Evolutionary conservation across 2,113 vertebrate species (phyloP).

Genomic region (Promerops cafer): DNA sequence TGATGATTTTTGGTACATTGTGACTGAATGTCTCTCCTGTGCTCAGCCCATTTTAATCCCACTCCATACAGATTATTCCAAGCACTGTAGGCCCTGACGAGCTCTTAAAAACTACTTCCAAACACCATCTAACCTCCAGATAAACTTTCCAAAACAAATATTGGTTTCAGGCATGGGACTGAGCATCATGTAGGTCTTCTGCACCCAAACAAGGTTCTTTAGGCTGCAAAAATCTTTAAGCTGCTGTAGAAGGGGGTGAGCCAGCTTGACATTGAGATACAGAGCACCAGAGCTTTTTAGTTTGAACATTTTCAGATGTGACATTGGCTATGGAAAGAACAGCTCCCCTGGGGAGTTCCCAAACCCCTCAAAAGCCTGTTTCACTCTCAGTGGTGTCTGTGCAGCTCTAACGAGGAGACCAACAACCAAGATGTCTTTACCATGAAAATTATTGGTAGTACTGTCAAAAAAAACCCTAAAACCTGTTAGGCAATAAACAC

Average conservation of each 20-base stretch:
- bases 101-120: neutral
- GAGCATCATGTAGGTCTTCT: neutral
- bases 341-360: neutral
- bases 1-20: neutral
- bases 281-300: neutral
- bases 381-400: neutral
- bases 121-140: neutral
- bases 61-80: neutral
- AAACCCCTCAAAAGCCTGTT: neutral
- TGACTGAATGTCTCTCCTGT: neutral
- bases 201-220: neutral
- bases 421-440: neutral
- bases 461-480: neutral
- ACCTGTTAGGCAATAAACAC: neutral
- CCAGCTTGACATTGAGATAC: neutral
- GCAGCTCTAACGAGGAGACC: fast-evolving
- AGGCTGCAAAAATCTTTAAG: neutral
- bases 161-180: neutral
- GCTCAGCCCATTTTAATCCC: neutral
- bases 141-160: neutral
- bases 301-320: neutral
- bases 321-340: neutral
- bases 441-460: neutral
- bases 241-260: neutral
- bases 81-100: neutral